Evolutionary conservation across 2,113 vertebrate species (phyloP), one percentile per base, ranked within the genome.

Genomic region (Pachycephala philippinensis): DNA sequence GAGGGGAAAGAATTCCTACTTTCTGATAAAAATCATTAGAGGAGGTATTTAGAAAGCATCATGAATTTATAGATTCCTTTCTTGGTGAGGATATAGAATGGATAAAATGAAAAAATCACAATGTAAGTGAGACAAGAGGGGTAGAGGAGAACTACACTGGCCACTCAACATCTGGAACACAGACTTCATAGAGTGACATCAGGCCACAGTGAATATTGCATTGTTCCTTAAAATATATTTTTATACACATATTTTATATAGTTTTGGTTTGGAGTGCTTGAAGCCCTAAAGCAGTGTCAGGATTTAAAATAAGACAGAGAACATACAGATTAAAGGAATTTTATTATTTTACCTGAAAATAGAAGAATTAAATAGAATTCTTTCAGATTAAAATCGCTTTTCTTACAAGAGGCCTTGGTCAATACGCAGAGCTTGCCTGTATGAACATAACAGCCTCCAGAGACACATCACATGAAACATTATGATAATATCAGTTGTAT

Each of bases 101-200:
- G 20, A 63, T 75, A 60, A 18, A 86, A 70, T 60, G 26, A 84
- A 92, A 91, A 35, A n/a, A 82, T 84, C 56, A 68, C n/a, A 81
- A n/a, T 24, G 20, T 27, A 64, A 59, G 39, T 61, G 76, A 69
- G 26, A 23, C 63, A 88, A 39, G 39, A 71, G 15, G 9, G 4
- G 22, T 56, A 86, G 52, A 84, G 44, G 82, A 84, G 22, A 71
- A 70, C 16, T 59, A 81, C 44, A 37, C 35, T 75, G 26, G 6
- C 28, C 21, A 60, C 44, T 81, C 31, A 92, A 91, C 91, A 95
- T 95, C 94, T 95, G 91, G 91, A 89, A 70, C 68, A 68, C 94
- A 96, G 91, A 95, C 18, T 56, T 82, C 45, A 44, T 35, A 49
- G 20, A 54, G 15, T 64, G 24, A 95, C 68, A 81, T 92, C 35